Evolutionary conservation across 2,113 vertebrate species (phyloP), one percentile per base, ranked within the genome.

Genomic region (Rhinoptilus africanus): DNA sequence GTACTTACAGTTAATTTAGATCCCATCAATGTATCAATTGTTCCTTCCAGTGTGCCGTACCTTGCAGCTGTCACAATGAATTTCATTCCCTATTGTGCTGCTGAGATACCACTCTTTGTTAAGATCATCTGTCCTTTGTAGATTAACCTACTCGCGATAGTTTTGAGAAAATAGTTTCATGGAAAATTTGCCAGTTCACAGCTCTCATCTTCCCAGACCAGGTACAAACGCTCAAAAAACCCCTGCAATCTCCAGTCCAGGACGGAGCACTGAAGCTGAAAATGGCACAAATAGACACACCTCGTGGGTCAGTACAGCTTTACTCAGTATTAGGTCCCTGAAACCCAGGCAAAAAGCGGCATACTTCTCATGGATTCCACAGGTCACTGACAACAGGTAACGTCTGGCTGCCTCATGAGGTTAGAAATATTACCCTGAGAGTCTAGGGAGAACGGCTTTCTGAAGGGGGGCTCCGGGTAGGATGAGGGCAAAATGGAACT

Each of bases 1-100:
- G 80, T 94, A 93, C 89, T 97, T 96, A 75, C 86, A 95, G 88
- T 94, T 97, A 96, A 96, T 97, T 97, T 96, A 96, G 94, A 96
- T 92, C 89, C 94, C 94, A 96, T 96, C 97, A 96, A 76, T 84
- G 94, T 93, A 95, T 80, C 94, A 97, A 95, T 96, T 92, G 93
- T 92, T 96, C 85, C 69, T 95, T 95, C 88, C 53, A 90, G 63
- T 26, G 64, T 74, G 89, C 37, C 83, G 92, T 96, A 94, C 82
- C 85, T 96, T 41, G 88, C 96, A 81, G 93, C 81, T 95, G 88
- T 85, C 96, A 94, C 88, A 62, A 82, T 82, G 93, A 96, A 85
- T 96, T 95, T 95, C 84, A 94, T 85, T 53, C 74, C 76, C 89
- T n/a, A 73, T 94, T 96, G 93, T 92, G 88, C 86, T 88, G 54